phyloP scores from a whole-genome alignment of 2,113 vertebrate genomes.

The human region GRCh38 chr15:66328501-66329000 shows the following conservation, averaged over 20 bases:
- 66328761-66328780: not conserved
- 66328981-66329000: slow-evolving; percentile 94
- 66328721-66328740: not conserved
- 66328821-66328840: not conserved
- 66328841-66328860: not conserved
- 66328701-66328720: not conserved
- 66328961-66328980: slow-evolving; percentile 92
- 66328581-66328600: not conserved
- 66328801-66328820: slow-evolving; percentile 34
- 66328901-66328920: not conserved
- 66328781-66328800: slow-evolving; percentile 11
- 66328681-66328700: not conserved
- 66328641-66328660: not conserved
- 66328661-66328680: not conserved
- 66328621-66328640: not conserved
- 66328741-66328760: not conserved
- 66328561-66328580: not conserved
- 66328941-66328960: not conserved
- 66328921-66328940: not conserved
- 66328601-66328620: not conserved
- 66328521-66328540: not conserved
- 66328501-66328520: too few relatives aligned
- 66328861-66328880: not conserved
- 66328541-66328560: not conserved
- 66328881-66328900: not conserved